A percentile compares a stretch with the other conserved stretches of the same genome.
These are phyloP conservation scores for Orthosia gracilis DNA, from an alignment of 2,888 invertebrate species.

Conservation along the genomic window DNA sequence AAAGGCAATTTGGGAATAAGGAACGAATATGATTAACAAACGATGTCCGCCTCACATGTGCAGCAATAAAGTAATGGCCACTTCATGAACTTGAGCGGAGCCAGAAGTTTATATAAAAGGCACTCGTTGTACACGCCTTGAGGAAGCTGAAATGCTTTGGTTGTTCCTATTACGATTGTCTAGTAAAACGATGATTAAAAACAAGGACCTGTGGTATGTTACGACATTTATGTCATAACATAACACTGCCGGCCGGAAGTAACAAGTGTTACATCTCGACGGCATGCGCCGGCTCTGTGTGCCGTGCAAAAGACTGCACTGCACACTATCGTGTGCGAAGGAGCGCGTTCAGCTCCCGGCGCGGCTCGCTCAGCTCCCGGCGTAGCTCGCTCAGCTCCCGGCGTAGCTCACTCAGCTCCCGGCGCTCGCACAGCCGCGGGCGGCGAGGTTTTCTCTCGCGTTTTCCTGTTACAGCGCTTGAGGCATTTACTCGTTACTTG, in stretches of 20 bases:
- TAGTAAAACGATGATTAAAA: not conserved
- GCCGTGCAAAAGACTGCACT: too few relatives aligned
- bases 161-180: not conserved
- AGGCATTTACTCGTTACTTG: not conserved
- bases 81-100: not conserved
- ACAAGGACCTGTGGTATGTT: not conserved
- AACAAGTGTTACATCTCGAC: not conserved
- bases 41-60: not conserved
- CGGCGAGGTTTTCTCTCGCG: not conserved
- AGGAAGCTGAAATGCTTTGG: not conserved
- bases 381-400: too few relatives aligned
- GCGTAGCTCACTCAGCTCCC: too few relatives aligned
- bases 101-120: too few relatives aligned
- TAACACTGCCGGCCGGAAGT: not conserved
- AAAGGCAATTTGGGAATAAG: too few relatives aligned
- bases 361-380: too few relatives aligned
- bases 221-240: not conserved
- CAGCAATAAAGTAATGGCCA: not conserved
- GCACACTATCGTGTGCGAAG: too few relatives aligned
- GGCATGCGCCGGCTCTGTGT: not conserved
- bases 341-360: not conserved
- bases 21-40: not conserved
- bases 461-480: slow-evolving; percentile 20
- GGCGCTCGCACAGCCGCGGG: not conserved
- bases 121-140: too few relatives aligned